These are phyloP conservation scores for Bradypus variegatus DNA, from an alignment of 2,797 vertebrate species.

Conservation along the genomic window DNA sequence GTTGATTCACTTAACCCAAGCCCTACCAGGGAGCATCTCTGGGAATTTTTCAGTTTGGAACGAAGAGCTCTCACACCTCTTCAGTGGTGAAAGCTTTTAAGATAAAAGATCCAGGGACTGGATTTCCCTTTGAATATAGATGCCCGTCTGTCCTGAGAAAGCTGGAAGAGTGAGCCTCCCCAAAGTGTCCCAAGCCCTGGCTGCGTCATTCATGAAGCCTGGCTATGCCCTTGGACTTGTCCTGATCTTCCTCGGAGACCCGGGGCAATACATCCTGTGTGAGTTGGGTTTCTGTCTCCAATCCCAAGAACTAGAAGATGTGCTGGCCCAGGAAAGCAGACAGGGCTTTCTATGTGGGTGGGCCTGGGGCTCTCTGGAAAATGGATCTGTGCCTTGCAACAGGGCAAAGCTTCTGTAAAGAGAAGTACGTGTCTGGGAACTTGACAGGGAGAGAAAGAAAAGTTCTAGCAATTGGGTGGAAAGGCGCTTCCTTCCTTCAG, in stretches of 20 bases:
- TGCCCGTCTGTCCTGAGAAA: neutral
- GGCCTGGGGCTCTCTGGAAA: neutral
- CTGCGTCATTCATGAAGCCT: accelerated
- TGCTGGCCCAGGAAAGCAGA: neutral
- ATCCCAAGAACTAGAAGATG: accelerated
- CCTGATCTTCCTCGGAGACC: neutral
- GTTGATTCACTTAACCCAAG: accelerated
- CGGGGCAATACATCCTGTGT: neutral
- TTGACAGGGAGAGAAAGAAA: neutral
- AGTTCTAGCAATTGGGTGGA: accelerated
- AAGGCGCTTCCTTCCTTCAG: neutral
- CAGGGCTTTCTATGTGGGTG: accelerated
- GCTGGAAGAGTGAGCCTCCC: neutral
- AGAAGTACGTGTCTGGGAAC: no score
- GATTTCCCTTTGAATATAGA: neutral
- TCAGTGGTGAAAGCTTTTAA: accelerated
- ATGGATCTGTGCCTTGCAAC: no score
- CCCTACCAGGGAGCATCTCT: neutral
- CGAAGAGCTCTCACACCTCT: neutral
- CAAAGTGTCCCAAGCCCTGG: neutral
- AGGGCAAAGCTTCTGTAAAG: neutral
- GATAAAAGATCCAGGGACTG: accelerated
- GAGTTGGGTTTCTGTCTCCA: neutral
- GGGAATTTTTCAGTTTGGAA: neutral
- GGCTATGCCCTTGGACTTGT: accelerated